These are phyloP conservation scores for Scotopteryx bipunctaria DNA, from an alignment of 2,888 invertebrate species.

Conservation along the genomic window DNA sequence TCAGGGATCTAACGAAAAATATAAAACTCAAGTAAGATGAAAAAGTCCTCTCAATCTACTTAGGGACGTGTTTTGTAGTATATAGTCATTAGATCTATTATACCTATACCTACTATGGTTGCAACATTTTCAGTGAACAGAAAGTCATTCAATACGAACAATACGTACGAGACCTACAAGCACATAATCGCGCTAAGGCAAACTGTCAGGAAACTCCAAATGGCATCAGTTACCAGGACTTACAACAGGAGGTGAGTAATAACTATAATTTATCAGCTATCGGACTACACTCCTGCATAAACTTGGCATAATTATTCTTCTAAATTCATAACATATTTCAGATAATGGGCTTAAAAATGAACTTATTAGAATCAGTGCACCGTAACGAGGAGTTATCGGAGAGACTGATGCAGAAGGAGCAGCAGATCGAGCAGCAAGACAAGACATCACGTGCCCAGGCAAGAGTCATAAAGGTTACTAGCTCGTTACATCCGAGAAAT, in stretches of 20 bases:
- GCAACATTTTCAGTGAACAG: conserved; percentile 61
- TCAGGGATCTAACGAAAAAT: conserved; percentile 70
- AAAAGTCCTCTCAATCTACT: conserved; percentile 17
- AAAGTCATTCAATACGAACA: conserved; percentile 76
- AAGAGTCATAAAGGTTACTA: conserved; percentile 82
- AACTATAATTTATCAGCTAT: no score
- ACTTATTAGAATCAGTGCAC: conserved; percentile 68
- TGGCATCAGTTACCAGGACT: conserved; percentile 61
- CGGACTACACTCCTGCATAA: no score
- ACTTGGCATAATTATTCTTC: not conserved
- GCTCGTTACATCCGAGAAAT: conserved; percentile 23
- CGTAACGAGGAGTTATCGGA: conserved; percentile 78
- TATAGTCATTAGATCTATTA: no score
- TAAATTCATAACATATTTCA: conserved; percentile 38
- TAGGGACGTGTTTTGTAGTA: no score
- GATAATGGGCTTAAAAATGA: conserved; percentile 73
- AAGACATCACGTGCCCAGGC: conserved; percentile 85
- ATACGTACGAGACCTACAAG: conserved; percentile 65
- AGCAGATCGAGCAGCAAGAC: conserved; percentile 83
- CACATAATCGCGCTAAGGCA: conserved; percentile 54
- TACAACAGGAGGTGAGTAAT: conserved; percentile 70
- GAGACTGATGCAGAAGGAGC: conserved; percentile 78
- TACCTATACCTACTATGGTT: not conserved
- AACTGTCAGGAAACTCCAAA: conserved; percentile 58
- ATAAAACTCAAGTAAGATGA: conserved; percentile 73